Evolutionary conservation across 1,140 invertebrate species (phyloP).

Genomic region (Charaxes varanes): DNA sequence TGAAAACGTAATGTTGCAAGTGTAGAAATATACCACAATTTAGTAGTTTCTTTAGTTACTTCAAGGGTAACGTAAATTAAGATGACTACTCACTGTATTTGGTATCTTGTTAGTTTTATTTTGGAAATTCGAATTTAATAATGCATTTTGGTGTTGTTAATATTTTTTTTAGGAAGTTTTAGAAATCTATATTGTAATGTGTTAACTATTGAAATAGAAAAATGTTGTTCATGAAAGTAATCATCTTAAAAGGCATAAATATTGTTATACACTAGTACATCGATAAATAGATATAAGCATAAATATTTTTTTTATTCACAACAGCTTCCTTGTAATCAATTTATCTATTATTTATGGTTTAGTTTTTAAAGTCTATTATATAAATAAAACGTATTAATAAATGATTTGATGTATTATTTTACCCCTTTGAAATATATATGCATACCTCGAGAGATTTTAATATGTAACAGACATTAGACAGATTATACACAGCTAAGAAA

Average conservation of each 20-base stretch:
- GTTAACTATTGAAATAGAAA: constrained; percentile 1
- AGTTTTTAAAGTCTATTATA: neutral
- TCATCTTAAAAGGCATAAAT: neutral
- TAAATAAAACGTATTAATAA: constrained; percentile 3
- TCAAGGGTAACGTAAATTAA: constrained; percentile 5
- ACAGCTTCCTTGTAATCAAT: no score
- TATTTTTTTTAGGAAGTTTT: no score
- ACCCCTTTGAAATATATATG: no score
- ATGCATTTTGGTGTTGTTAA: constrained; percentile 7
- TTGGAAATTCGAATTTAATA: constrained; percentile 10
- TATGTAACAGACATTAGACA: no score
- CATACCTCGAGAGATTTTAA: no score
- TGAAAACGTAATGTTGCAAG: neutral
- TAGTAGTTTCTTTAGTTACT: constrained; percentile 10
- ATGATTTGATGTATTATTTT: neutral
- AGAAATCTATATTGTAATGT: no score
- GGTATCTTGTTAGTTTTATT: no score
- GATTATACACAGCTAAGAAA: no score
- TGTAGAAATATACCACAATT: constrained; percentile 1
- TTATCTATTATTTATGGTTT: neutral
- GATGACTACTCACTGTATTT: no score
- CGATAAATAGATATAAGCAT: neutral
- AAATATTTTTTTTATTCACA: neutral
- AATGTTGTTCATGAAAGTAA: neutral
- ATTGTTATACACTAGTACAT: constrained; percentile 2